Evolutionary conservation across 1,140 invertebrate genomes (phyloP).

Genomic region (Drosophila repleta): DNA sequence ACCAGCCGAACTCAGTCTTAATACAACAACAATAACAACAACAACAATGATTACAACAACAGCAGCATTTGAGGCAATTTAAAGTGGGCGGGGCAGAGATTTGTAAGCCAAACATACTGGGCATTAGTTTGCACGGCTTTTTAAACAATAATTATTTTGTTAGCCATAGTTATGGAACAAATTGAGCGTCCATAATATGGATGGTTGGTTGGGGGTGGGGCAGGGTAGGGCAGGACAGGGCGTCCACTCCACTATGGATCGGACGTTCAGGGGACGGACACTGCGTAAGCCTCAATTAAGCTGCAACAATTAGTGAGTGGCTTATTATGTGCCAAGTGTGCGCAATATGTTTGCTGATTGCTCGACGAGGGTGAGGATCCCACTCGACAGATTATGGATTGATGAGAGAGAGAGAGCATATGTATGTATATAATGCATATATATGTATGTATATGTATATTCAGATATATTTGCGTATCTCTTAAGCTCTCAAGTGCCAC

Average conservation of each 20-base stretch:
- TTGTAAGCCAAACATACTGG: constrained; percentile 22
- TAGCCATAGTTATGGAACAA: constrained; percentile 47
- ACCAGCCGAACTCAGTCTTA: constrained; percentile 33
- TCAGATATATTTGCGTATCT: no score
- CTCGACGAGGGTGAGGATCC: not conserved
- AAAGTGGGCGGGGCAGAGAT: constrained; percentile 8
- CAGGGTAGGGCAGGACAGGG: not conserved
- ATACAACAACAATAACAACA: constrained; percentile 2
- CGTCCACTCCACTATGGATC: constrained; percentile 2
- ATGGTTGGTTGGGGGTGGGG: not conserved
- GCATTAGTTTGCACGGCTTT: constrained; percentile 40
- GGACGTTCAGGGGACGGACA: constrained; percentile 16
- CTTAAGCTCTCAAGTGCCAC: no score
- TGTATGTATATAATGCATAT: no score
- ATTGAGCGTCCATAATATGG: constrained; percentile 47
- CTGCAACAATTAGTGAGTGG: constrained; percentile 49
- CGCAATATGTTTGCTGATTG: constrained; percentile 20
- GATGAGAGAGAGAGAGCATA: not conserved
- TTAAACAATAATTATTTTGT: constrained; percentile 53
- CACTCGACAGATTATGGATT: constrained; percentile 2
- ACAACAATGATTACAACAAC: constrained; percentile 1
- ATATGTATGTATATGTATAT: no score
- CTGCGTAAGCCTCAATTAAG: constrained; percentile 53
- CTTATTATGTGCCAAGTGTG: constrained; percentile 37
- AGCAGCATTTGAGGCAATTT: not conserved